Base-by-base conservation (phyloP, 2,113 vertebrate genomes). In the Pelvicachromis taeniatus region DNA sequence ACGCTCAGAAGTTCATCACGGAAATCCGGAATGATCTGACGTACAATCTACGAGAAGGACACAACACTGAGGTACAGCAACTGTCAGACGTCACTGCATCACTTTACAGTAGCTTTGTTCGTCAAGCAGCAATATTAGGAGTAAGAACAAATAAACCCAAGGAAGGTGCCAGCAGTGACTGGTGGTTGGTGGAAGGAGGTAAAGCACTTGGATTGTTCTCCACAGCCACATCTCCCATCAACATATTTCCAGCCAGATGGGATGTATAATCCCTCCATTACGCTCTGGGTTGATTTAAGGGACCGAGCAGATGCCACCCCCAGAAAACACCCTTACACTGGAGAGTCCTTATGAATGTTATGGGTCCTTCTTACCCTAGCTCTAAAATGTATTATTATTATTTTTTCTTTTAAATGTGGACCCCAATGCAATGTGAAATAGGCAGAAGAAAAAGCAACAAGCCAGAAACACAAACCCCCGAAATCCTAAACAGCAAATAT, bases 11-110 rank as follows among this genome's bases (percentile, higher is more conserved):
- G 93, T 97, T 97, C 85, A 61, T 96, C 83, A 91, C 92, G 0
- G 96, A 97, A 89, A 97, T 97, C 86, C 95, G 95, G 82, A 96
- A 97, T 3, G 96, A 97, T 56, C 95, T 97, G 87, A 97, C 96
- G 23, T 97, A 97, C 94, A 97, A 97, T 93, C 96, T 97, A n/a
- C 92, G 96, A 35, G 96, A 97, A 58, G 95, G 96, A 42, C 96
- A 96, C 92, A 92, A 83, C 61, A 56, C 83, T 0, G 95, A 96
- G 82, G 96, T 97, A 91, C 61, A 21, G 55, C 0, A 13, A 16
- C 50, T 42, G 38, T 23, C 42, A 42, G 31, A 42, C 26, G 11
- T 52, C 45, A 33, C 70, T 31, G 0, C 11, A 13, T 75, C 50
- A 31, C 45, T 10, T 31, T 53, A 17, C 31, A 33, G 31, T 33